phyloP scores from a whole-genome alignment of 2,113 vertebrate species.

The Phaethornis superciliosus region DNA sequence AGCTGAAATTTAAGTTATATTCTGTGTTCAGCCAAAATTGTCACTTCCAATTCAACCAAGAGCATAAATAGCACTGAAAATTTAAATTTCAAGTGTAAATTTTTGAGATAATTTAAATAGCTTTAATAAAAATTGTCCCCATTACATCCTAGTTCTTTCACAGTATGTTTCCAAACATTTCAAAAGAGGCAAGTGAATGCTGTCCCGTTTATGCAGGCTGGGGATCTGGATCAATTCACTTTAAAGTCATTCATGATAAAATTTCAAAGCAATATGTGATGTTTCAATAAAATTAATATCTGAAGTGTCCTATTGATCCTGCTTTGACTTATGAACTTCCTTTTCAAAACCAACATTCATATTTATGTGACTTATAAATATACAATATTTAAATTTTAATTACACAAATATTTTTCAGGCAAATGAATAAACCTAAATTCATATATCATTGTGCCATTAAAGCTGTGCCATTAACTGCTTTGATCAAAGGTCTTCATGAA shows the following conservation, averaged over 20 bases:
- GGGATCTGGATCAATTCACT: background rate
- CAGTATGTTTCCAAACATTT: background rate
- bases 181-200: background rate
- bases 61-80: background rate
- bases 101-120: background rate
- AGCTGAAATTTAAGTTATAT: background rate
- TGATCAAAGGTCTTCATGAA: background rate
- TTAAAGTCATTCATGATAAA: background rate
- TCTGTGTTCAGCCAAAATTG: background rate
- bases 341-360: slow-evolving; percentile 31
- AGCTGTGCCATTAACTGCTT: slow-evolving; percentile 10
- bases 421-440: slow-evolving; percentile 15
- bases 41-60: background rate
- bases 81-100: background rate
- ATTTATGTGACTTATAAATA: background rate
- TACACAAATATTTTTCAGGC: slow-evolving; percentile 26
- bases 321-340: background rate
- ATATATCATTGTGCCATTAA: background rate
- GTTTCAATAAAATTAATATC: slow-evolving; percentile 26
- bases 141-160: background rate
- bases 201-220: background rate
- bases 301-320: slow-evolving; percentile 21
- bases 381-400: background rate
- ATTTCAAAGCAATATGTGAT: slow-evolving; percentile 23
- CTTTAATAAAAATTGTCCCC: background rate